A percentile compares a stretch with the other conserved stretches of the same genome.
Conservation (phyloP, 2,888 invertebrate species). For the Heteromyza rotundicornis region DNA sequence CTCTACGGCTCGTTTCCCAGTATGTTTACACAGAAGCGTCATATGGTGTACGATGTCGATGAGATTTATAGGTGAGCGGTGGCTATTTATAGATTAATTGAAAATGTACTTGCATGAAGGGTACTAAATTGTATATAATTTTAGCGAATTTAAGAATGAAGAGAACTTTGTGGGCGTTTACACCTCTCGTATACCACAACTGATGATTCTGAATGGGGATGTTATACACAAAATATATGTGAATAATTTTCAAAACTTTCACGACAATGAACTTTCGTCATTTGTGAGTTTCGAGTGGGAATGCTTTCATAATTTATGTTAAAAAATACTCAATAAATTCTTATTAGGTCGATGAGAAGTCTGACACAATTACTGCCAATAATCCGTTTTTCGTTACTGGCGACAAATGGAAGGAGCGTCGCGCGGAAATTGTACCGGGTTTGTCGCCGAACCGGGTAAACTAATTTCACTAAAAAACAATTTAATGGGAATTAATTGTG, state of each 20-base stretch:
- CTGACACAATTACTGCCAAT: conserved; percentile 63
- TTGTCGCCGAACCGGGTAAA: conserved; percentile 64
- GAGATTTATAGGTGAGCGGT: conserved; percentile 62
- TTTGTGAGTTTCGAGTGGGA: conserved; percentile 28
- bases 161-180: conserved; percentile 62
- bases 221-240: conserved; percentile 58
- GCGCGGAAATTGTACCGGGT: conserved; percentile 64
- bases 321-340: not conserved
- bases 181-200: conserved; percentile 48
- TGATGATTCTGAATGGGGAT: conserved; percentile 57
- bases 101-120: too few relatives aligned
- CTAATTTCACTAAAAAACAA: too few relatives aligned
- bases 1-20: conserved; percentile 57
- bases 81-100: too few relatives aligned
- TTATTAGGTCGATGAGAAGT: conserved; percentile 50
- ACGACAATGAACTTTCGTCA: conserved; percentile 46
- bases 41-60: conserved; percentile 52
- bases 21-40: conserved; percentile 43
- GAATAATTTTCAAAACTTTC: conserved; percentile 60
- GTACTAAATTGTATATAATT: not conserved
- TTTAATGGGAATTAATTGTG: too few relatives aligned
- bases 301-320: not conserved
- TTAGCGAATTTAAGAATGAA: conserved; percentile 42
- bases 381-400: conserved; percentile 64
- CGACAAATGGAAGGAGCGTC: conserved; percentile 64